Evolutionary conservation across 2,888 invertebrate genomes (phyloP), one percentile per base, ranked within the genome.

Genomic region (Chrysodeixis includens): DNA sequence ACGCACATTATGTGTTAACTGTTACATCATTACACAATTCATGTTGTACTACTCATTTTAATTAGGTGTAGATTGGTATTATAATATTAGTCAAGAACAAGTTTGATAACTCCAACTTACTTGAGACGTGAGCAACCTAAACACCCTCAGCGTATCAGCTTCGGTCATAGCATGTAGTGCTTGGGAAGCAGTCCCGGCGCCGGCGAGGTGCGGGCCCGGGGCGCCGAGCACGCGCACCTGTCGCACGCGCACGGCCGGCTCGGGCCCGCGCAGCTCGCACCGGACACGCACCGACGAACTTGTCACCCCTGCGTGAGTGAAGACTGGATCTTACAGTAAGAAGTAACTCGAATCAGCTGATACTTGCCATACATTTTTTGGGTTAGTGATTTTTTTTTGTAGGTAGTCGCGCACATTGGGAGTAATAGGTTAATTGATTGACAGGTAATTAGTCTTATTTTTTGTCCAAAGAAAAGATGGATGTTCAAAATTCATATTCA

Each of bases 81-180:
- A n/a, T n/a, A n/a, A n/a, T n/a, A n/a, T n/a, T n/a, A n/a, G n/a
- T n/a, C n/a, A n/a, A n/a, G n/a, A n/a, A n/a, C n/a, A n/a, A n/a
- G n/a, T n/a, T n/a, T n/a, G n/a, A n/a, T n/a, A n/a, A n/a, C n/a
- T n/a, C n/a, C n/a, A n/a, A 30, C 10, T 56, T 88, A 97, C 98
- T 96, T 98, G 98, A 53, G 98, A 97, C 0, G 99, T 99, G 44
- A 99, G 97, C 8, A 99, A 95, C 14, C 99, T 95, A 90, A 99
- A 99, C 0, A 99, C 99, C 74, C 98, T 96, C 49, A 99, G 94
- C 0, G 99, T 99, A 92, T 99, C 99, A 0, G 97, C 96, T 92
- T 99, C 99, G 80, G 99, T 98, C 84, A 98, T 97, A 69, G 97
- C 96, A 86, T 98, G 98, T 75, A 99, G 97, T 18, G 99, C 97